Base-by-base conservation (phyloP, 2,888 invertebrate genomes). In the Brachycybe producta region DNA sequence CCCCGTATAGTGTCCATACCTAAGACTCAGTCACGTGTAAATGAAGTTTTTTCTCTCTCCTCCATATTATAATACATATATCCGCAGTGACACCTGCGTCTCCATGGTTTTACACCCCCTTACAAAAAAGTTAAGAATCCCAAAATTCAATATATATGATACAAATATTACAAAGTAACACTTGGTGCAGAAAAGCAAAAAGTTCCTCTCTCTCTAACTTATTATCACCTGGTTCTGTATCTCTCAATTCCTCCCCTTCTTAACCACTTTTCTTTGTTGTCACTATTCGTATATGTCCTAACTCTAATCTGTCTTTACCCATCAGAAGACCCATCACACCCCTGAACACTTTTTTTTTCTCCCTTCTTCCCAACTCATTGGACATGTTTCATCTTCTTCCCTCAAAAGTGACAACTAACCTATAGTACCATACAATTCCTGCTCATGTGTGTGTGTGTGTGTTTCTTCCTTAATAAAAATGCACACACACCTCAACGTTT, bases 161-260 rank as follows among this genome's bases (percentile, higher is more conserved):
- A n/a, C n/a, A n/a, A n/a, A n/a, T n/a, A n/a, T n/a, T 32, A 43
- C 43, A 43, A 43, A 30, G 43, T 43, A 32, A 28, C 43, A 43
- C 32, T 28, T 43, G 30, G 26, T 15, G 43, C 43, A 43, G 43
- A 43, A 43, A n/a, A n/a, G n/a, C n/a, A n/a, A n/a, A n/a, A n/a
- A n/a, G n/a, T n/a, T n/a, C n/a, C n/a, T n/a, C n/a, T n/a, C n/a
- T n/a, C n/a, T n/a, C n/a, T n/a, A n/a, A n/a, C n/a, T n/a, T n/a
- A n/a, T n/a, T n/a, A n/a, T n/a, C n/a, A n/a, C n/a, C n/a, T n/a
- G n/a, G n/a, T n/a, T n/a, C n/a, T n/a, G n/a, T n/a, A n/a, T n/a
- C n/a, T n/a, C n/a, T n/a, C n/a, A n/a, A n/a, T n/a, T n/a, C n/a
- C n/a, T n/a, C n/a, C n/a, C n/a, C n/a, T n/a, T n/a, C n/a, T n/a